Base-by-base conservation (phyloP, 2,888 invertebrate species). In the Barypeithes pellucidus region DNA sequence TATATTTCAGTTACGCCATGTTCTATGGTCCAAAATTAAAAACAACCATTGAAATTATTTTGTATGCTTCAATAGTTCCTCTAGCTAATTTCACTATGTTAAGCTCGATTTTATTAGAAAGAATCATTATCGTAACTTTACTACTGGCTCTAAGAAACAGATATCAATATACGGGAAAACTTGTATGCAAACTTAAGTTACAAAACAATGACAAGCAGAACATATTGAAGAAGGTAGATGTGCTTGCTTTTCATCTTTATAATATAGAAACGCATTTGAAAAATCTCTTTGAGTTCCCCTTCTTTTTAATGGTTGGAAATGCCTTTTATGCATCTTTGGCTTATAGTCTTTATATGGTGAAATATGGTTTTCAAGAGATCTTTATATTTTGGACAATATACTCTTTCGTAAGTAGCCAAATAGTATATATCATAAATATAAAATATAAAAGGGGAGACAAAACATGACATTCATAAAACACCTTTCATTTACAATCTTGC, bases 401-500 rank as follows among this genome's bases (percentile, higher is more conserved):
- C n/a, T 45, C 16, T 16, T 45, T 45, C 4, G 43, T 45, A 45
- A 45, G 43, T 45, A 45, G n/a, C n/a, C n/a, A n/a, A n/a, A n/a
- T n/a, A n/a, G n/a, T n/a, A n/a, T n/a, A n/a, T n/a, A n/a, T n/a
- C n/a, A n/a, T n/a, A n/a, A n/a, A n/a, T n/a, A n/a, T n/a, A n/a
- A n/a, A n/a, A n/a, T n/a, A n/a, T n/a, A n/a, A n/a, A n/a, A n/a
- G n/a, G n/a, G n/a, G n/a, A n/a, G n/a, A n/a, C n/a, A n/a, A n/a
- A n/a, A n/a, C n/a, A n/a, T n/a, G n/a, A n/a, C n/a, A n/a, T n/a
- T n/a, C n/a, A n/a, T n/a, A n/a, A n/a, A n/a, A n/a, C n/a, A n/a
- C n/a, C n/a, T n/a, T n/a, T n/a, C n/a, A n/a, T n/a, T n/a, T n/a
- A n/a, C n/a, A n/a, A n/a, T n/a, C n/a, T n/a, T n/a, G n/a, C n/a